A percentile compares a stretch with the other conserved stretches of the same genome.
Evolutionary conservation across 1,140 invertebrate genomes (phyloP).

Genomic region (Coptotermes formosanus): DNA sequence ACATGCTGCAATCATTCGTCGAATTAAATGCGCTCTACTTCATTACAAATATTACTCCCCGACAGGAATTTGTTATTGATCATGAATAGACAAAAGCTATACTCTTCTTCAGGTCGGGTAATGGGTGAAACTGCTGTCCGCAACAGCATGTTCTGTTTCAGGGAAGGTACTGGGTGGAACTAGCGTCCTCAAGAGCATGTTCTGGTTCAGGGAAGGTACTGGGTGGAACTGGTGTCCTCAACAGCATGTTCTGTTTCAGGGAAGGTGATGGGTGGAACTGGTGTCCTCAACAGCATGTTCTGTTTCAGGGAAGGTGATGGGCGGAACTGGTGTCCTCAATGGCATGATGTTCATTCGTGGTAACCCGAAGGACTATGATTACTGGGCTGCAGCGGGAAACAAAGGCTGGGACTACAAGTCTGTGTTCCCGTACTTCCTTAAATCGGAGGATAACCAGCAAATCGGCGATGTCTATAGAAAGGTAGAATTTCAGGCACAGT

Average conservation of each 20-base stretch:
- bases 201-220: conserved; percentile 37
- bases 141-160: background rate
- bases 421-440: conserved; percentile 79
- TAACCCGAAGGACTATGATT: conserved; percentile 56
- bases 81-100: no score
- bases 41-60: no score
- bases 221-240: conserved; percentile 52
- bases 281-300: conserved; percentile 43
- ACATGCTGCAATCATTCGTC: no score
- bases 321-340: conserved; percentile 52
- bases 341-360: conserved; percentile 60
- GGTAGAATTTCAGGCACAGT: background rate
- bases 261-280: conserved; percentile 50
- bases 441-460: conserved; percentile 67
- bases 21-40: no score
- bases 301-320: conserved; percentile 41
- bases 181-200: conserved; percentile 43
- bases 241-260: conserved; percentile 38
- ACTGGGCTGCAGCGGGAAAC: conserved; percentile 48
- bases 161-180: conserved; percentile 51
- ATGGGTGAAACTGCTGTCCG: no score
- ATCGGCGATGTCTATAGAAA: background rate
- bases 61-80: no score
- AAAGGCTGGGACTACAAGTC: conserved; percentile 55
- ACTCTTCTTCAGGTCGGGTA: no score